Base-by-base conservation (phyloP, 2,888 invertebrate genomes). In the Ecliptopera silaceata region DNA sequence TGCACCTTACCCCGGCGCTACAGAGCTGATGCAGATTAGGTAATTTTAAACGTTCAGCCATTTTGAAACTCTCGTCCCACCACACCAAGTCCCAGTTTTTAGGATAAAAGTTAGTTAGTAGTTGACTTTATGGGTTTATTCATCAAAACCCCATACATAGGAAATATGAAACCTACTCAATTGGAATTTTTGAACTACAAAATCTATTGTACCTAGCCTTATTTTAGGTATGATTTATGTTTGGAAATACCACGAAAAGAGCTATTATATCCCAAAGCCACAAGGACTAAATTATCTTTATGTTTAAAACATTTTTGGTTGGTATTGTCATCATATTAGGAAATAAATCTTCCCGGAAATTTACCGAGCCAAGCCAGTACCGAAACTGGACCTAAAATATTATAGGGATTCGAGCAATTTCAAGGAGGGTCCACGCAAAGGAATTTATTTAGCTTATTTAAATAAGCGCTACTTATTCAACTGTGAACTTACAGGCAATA, bases 331-430 rank as follows among this genome's bases (percentile, higher is more conserved):
- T 52, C 41, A 55, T 42, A 50, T 55, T 55, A 39, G 59, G 45
- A 48, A 55, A 56, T 55, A 52, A 59, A 55, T 59, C 59, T 52
- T 51, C 43, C 32, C 50, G 41, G 20, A 34, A 60, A 60, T n/a
- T n/a, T n/a, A 52, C 59, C 56, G 34, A 39, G 26, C 26, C 42
- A 59, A 56, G 42, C 59, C 47, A 55, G 59, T 39, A 48, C 45
- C 48, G 52, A 52, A 49, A 59, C 47, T 52, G 51, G 43, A 56
- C 59, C 59, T 60, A 45, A 56, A 52, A 56, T 60, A 56, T 60
- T 60, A 56, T 56, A 56, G 49, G 59, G 56, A 55, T 51, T 59
- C 51, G 46, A 49, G 49, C 54, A 50, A 59, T 48, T 48, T 52
- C 47, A 52, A 39, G 26, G 32, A 45, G 29, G 53, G 49, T 49